A percentile compares a stretch with the other conserved stretches of the same genome.
These are phyloP conservation scores for Limosa lapponica DNA, from an alignment of 2,797 vertebrate species.

Conservation along the genomic window DNA sequence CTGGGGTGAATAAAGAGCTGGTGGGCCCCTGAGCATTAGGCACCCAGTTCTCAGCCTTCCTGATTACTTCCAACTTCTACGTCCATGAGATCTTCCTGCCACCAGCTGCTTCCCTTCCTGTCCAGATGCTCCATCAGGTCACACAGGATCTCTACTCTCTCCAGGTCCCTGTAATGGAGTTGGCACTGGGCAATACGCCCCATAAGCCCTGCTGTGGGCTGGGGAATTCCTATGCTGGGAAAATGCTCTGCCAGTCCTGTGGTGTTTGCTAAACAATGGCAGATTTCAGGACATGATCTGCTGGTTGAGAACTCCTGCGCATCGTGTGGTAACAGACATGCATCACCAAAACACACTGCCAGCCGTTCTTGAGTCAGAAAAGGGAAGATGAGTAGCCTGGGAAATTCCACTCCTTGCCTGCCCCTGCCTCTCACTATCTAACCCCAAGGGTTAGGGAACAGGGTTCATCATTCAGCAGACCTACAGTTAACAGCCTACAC, in stretches of 20 bases:
- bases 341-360: background rate
- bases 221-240: background rate
- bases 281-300: background rate
- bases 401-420: background rate
- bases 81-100: background rate
- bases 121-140: background rate
- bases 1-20: background rate
- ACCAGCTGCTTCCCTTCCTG: background rate
- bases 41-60: background rate
- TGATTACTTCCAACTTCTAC: background rate
- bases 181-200: accelerated
- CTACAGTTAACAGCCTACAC: background rate
- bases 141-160: background rate
- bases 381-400: background rate
- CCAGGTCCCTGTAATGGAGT: background rate
- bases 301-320: background rate
- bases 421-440: background rate
- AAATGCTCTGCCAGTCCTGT: background rate
- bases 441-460: background rate
- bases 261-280: background rate
- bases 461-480: background rate
- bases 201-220: background rate
- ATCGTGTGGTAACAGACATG: background rate
- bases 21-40: background rate
- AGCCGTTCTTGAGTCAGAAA: background rate